Evolutionary conservation across 2,113 vertebrate species (phyloP).

Genomic region (Microtus ochrogaster): DNA sequence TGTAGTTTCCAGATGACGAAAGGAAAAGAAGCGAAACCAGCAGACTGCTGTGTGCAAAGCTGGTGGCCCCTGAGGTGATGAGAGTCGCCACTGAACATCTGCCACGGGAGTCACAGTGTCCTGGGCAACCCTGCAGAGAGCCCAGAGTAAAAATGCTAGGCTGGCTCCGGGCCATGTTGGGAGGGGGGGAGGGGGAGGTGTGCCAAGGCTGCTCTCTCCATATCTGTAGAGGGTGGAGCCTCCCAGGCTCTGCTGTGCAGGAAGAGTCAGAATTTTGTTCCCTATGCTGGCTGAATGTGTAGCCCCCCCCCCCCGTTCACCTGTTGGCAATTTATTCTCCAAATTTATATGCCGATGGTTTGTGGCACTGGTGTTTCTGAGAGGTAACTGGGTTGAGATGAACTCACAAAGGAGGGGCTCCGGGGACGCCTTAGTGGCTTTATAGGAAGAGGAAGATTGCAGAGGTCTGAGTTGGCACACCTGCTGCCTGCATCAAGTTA

Average conservation of each 20-base stretch:
- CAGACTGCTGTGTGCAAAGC: rapidly evolving
- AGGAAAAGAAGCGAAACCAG: not conserved
- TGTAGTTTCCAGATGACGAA: not conserved
- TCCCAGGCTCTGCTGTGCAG: rapidly evolving
- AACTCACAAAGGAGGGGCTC: not conserved
- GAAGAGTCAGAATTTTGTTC: not conserved
- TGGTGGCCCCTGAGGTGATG: rapidly evolving
- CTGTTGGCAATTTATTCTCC: not conserved
- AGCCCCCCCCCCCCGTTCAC: no score
- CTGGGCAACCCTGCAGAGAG: not conserved
- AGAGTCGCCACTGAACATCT: no score
- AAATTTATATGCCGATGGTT: not conserved
- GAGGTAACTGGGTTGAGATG: not conserved
- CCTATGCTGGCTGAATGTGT: not conserved
- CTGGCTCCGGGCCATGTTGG: rapidly evolving
- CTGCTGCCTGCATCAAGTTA: not conserved
- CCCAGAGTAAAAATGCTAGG: not conserved
- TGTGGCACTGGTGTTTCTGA: no score
- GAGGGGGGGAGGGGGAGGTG: not conserved
- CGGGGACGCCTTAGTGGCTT: not conserved
- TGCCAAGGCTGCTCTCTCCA: rapidly evolving
- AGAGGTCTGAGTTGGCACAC: not conserved
- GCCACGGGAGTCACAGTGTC: not conserved
- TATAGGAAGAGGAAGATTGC: not conserved
- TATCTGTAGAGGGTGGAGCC: not conserved